A percentile compares a stretch with the other conserved stretches of the same genome.
phyloP scores from a whole-genome alignment of 2,113 vertebrate genomes.

The Pangasianodon gigas region DNA sequence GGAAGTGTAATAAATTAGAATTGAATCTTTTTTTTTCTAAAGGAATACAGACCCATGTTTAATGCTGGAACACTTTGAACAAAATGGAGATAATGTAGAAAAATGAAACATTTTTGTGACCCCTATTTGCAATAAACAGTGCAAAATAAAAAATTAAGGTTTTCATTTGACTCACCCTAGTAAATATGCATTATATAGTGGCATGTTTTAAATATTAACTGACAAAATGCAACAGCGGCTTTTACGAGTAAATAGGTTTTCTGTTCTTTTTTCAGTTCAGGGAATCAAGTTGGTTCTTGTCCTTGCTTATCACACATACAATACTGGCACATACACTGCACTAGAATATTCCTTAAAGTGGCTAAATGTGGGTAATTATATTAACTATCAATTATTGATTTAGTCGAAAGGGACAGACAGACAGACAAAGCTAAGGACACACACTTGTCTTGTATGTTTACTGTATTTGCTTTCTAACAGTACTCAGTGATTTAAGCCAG shows the following conservation, averaged over 20 bases:
- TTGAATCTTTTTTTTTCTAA: not conserved
- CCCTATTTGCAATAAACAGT: not conserved
- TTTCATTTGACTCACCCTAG: not conserved
- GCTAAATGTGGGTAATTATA: not conserved
- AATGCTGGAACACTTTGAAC: not conserved
- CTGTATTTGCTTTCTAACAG: not conserved
- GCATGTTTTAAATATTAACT: not conserved
- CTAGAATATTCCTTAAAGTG: not conserved
- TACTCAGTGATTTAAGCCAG: not conserved
- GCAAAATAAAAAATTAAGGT: not conserved
- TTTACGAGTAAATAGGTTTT: not conserved
- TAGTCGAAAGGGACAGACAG: not conserved
- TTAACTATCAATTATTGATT: not conserved
- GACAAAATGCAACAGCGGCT: not conserved
- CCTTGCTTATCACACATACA: not conserved
- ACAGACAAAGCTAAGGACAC: not conserved
- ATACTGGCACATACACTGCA: not conserved
- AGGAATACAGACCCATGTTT: not conserved
- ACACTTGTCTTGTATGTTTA: not conserved
- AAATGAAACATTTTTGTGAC: not conserved
- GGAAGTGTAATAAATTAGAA: not conserved
- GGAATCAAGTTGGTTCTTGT: not conserved
- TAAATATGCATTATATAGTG: not conserved
- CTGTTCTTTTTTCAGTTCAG: not conserved
- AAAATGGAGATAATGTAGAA: not conserved